These are phyloP conservation scores for Tauraco erythrolophus DNA, from an alignment of 2,113 vertebrate species.

Conservation along the genomic window DNA sequence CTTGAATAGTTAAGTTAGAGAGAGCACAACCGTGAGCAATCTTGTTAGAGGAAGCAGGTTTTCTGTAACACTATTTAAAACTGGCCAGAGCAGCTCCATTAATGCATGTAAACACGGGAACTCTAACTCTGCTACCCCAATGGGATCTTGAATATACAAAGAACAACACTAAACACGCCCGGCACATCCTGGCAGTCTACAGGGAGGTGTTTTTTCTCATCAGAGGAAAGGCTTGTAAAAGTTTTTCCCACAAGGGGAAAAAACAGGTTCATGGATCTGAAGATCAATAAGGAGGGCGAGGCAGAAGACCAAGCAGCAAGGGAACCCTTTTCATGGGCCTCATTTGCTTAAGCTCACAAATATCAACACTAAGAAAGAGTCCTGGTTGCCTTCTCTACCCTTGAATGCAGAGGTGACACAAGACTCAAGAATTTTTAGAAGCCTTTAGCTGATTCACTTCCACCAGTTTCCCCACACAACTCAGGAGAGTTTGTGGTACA, in stretches of 20 bases:
- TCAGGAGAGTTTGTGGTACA: background rate
- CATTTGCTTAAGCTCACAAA: background rate
- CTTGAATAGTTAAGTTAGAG: constrained; percentile 15
- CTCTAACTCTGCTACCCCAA: background rate
- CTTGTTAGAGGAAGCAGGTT: background rate
- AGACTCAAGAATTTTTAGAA: background rate
- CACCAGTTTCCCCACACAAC: background rate
- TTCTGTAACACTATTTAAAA: background rate
- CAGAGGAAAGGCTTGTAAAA: background rate
- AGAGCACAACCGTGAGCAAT: background rate
- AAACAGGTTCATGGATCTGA: background rate
- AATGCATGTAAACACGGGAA: background rate
- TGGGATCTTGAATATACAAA: background rate
- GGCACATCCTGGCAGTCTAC: background rate
- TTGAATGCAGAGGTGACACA: background rate
- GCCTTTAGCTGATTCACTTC: background rate
- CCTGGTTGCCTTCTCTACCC: background rate
- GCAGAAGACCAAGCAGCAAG: background rate
- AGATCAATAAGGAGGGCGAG: background rate
- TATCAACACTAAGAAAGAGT: background rate
- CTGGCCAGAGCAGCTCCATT: background rate
- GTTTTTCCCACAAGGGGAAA: background rate
- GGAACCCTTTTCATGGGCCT: background rate
- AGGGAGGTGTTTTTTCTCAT: background rate
- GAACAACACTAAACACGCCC: background rate